Percentiles rank a stretch among this genome's conserved stretches.
Conservation (phyloP, 2,888 invertebrate species). For the Epicampocera succincta region DNA sequence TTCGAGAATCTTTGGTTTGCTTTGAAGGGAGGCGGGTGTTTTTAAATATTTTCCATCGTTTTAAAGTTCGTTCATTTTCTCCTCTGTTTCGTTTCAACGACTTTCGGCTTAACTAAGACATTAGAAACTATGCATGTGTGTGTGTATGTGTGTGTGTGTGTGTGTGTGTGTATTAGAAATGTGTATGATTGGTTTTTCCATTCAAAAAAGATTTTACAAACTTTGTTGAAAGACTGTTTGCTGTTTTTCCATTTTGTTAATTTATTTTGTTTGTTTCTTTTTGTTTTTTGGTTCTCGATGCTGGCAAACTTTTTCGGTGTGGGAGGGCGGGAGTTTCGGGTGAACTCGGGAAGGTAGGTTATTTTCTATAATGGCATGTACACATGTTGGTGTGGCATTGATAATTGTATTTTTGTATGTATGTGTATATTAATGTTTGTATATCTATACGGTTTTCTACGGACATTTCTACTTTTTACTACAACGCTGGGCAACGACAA, state of each 20-base stretch:
- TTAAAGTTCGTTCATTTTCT: neutral
- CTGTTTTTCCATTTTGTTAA: slow-evolving; percentile 27
- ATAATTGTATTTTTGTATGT: neutral
- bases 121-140: too few species aligned
- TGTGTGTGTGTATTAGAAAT: too few species aligned
- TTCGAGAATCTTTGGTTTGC: slow-evolving; percentile 61
- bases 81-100: slow-evolving; percentile 12
- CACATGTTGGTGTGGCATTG: too few species aligned
- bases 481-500: slow-evolving; percentile 70
- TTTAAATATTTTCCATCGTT: slow-evolving; percentile 11
- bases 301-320: slow-evolving; percentile 18
- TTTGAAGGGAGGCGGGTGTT: slow-evolving; percentile 56
- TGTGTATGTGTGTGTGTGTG: too few species aligned
- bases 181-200: neutral
- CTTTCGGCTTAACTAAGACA: slow-evolving; percentile 36
- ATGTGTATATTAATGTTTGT: slow-evolving; percentile 37
- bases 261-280: slow-evolving; percentile 10
- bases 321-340: neutral
- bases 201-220: slow-evolving; percentile 42
- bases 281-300: slow-evolving; percentile 13
- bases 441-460: slow-evolving; percentile 60
- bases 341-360: slow-evolving; percentile 37
- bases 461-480: slow-evolving; percentile 68
- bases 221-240: slow-evolving; percentile 28
- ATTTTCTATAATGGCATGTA: slow-evolving; percentile 30